Percentiles rank a stretch among this genome's conserved stretches.
Conservation (phyloP, 2,113 vertebrate species). For the Protobothrops flavoviridis region DNA sequence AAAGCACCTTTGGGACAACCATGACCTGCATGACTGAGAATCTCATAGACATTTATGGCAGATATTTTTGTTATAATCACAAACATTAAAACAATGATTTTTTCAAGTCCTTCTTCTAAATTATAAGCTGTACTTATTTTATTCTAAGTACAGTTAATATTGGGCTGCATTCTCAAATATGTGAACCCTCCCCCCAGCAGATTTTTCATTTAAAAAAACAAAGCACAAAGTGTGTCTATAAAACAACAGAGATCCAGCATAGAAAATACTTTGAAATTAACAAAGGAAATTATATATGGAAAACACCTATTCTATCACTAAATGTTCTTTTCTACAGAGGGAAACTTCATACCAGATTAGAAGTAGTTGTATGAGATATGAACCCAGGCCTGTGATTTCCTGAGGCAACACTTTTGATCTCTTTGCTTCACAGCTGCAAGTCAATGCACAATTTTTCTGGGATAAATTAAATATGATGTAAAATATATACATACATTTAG, state of each 20-base stretch:
- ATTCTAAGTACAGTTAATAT: background rate
- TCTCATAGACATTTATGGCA: background rate
- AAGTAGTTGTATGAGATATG: background rate
- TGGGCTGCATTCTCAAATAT: background rate
- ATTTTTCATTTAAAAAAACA: background rate
- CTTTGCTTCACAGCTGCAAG: background rate
- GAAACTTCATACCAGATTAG: background rate
- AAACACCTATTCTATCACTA: background rate
- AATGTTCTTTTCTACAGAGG: background rate
- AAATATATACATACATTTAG: background rate
- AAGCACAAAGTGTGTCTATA: background rate
- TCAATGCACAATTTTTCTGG: background rate
- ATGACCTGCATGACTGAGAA: background rate
- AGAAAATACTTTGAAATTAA: background rate
- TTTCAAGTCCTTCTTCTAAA: background rate
- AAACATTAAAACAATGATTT: background rate
- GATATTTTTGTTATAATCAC: background rate
- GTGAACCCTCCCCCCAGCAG: background rate
- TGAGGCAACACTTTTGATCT: background rate
- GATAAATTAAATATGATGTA: background rate
- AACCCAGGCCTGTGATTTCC: background rate
- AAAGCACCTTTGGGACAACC: background rate
- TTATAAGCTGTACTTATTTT: background rate
- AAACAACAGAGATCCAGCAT: background rate
- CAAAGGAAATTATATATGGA: background rate